phyloP scores from a whole-genome alignment of 1,140 invertebrate species.

The Caenorhabditis elegans region DNA sequence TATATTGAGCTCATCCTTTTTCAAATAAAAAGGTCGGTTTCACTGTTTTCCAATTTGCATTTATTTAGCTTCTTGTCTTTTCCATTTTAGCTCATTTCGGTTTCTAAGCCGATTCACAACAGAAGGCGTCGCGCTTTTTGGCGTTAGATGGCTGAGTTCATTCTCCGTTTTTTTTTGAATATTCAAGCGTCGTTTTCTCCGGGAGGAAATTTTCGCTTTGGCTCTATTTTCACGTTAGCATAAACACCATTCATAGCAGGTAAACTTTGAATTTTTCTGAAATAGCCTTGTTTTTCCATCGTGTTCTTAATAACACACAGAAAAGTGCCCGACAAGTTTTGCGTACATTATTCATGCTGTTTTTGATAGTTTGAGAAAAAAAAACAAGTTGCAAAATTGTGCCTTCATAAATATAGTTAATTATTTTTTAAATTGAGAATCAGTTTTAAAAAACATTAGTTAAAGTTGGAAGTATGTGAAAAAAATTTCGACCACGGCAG shows the following conservation, averaged over 20 bases:
- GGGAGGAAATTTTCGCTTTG: background rate
- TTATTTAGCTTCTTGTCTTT: background rate
- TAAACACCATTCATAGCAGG: background rate
- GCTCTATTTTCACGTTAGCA: background rate
- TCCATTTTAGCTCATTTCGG: background rate
- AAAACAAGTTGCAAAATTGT: too few species aligned
- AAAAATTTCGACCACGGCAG: slow-evolving; percentile 35
- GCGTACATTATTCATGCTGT: too few species aligned
- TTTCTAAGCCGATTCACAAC: slow-evolving; percentile 8
- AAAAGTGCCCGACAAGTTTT: too few species aligned
- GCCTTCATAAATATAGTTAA: too few species aligned
- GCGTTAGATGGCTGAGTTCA: background rate
- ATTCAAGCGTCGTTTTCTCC: background rate
- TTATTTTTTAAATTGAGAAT: too few species aligned
- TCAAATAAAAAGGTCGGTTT: too few species aligned
- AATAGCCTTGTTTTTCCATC: too few species aligned
- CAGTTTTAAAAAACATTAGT: too few species aligned
- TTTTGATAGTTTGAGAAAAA: too few species aligned
- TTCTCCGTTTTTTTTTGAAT: slow-evolving; percentile 1
- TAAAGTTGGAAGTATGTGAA: too few species aligned
- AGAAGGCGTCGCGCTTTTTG: background rate
- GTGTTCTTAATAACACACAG: too few species aligned
- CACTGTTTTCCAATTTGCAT: slow-evolving; percentile 15
- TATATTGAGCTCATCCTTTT: too few species aligned
- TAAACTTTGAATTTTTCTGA: background rate